Base-by-base conservation (phyloP, 2,113 vertebrate genomes). In the Podiceps cristatus region DNA sequence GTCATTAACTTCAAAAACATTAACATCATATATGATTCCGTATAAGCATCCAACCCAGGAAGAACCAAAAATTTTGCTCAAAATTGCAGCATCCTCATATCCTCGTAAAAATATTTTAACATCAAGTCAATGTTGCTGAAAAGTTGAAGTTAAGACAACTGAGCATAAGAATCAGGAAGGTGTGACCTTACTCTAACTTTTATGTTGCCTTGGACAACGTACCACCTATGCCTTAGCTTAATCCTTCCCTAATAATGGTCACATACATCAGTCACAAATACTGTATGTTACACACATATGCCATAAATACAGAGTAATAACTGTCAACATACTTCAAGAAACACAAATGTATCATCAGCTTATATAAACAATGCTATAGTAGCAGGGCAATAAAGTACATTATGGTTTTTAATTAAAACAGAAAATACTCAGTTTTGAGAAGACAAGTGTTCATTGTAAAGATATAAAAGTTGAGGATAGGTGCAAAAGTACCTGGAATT, bases 1-100 rank as follows among this genome's bases (percentile, higher is more conserved):
- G 92, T 90, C 93, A 96, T 90, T 93, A 96, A 94, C 90, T 94
- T 92, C 37, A 85, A 91, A 96, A 92, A 81, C 76, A 91, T 67
- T 93, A 91, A 81, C 35, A 74, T 56, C 55, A 59, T 66, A 77
- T 71, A 69, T 47, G 75, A 84, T 55, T 29, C 63, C 81, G 81
- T n/a, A 84, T 12, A 90, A 93, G 31, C 59, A 91, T 37, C 40
- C 58, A 88, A 66, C 4, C 28, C 28, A 73, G 55, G 2, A 93
- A 59, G 49, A 86, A 60, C 47, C 58, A 47, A 85, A 93, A 82
- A 68, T n/a, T 75, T 2, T 29, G 44, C 40, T 75, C 23, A 66
- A 82, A 90, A 49, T 62, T 18, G 23, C 50, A 72, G 5, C 22
- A 29, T 6, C 2, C 68, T 93, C 62, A 45, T 5, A 66, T 15